These are phyloP conservation scores for Helicoverpa armigera DNA, from an alignment of 1,140 invertebrate species.

Conservation along the genomic window DNA sequence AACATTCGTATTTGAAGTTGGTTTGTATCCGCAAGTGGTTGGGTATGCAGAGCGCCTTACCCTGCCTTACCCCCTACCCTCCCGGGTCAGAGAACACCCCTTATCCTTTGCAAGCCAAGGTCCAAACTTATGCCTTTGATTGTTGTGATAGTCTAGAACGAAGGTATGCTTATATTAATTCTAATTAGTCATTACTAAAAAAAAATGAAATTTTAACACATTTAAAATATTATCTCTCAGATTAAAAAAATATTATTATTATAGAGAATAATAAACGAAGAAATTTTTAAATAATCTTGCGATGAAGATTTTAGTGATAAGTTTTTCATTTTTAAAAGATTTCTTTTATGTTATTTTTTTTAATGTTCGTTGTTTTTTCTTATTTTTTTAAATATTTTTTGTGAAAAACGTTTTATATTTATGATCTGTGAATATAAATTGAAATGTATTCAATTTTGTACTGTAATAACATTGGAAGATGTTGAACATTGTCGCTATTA, in stretches of 20 bases:
- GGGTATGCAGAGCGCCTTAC: constrained; percentile 32
- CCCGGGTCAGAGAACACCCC: constrained; percentile 48
- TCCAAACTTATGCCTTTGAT: constrained; percentile 83
- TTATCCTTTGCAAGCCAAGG: constrained; percentile 78
- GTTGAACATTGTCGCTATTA: constrained; percentile 11
- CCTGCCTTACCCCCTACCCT: constrained; percentile 33
- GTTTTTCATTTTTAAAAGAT: constrained; percentile 11
- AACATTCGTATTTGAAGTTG: constrained; percentile 9
- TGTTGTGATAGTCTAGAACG: constrained; percentile 81
- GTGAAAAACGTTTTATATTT: not conserved
- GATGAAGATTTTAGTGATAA: constrained; percentile 27
- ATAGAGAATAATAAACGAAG: constrained; percentile 20
- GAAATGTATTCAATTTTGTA: not conserved
- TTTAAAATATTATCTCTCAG: constrained; percentile 45
- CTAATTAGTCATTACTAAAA: constrained; percentile 38
- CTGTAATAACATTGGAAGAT: constrained; percentile 5
- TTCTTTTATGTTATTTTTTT: constrained; percentile 14
- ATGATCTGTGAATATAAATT: not conserved
- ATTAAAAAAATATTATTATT: constrained; percentile 48
- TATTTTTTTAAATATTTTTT: not conserved
- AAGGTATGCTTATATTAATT: constrained; percentile 55
- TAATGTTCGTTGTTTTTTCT: not conserved
- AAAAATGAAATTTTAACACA: constrained; percentile 41
- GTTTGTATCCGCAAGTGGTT: constrained; percentile 22
- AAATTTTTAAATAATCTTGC: constrained; percentile 45